A percentile compares a stretch with the other conserved stretches of the same genome.
Conservation (phyloP, 2,888 invertebrate species). For the Patella depressa region DNA sequence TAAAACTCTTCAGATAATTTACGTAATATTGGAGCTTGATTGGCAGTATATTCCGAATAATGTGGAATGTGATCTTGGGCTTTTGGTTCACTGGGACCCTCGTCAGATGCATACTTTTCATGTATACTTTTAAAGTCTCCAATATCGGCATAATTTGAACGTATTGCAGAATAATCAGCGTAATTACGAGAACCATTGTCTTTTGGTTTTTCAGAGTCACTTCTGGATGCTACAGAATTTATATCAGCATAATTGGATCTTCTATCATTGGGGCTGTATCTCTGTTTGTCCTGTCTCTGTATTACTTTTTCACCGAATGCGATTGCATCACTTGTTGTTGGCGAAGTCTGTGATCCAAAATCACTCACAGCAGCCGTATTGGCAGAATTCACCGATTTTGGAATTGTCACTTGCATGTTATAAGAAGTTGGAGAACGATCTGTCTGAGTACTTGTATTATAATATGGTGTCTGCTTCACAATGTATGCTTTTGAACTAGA, state of each 20-base stretch:
- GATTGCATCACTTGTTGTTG: constrained; percentile 27
- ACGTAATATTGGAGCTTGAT: constrained; percentile 59
- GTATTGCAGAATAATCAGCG: background rate
- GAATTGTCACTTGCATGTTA: constrained; percentile 30
- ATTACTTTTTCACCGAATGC: constrained; percentile 45
- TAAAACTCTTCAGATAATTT: constrained; percentile 64
- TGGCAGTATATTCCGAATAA: constrained; percentile 36
- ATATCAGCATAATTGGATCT: constrained; percentile 2
- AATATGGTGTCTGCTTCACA: constrained; percentile 60
- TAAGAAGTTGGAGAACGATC: constrained; percentile 43
- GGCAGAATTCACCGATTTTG: constrained; percentile 23
- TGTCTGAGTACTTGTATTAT: constrained; percentile 67
- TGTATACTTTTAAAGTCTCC: constrained; percentile 33
- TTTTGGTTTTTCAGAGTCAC: background rate
- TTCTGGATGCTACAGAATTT: constrained; percentile 1
- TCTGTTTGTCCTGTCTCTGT: constrained; percentile 14
- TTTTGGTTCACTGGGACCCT: constrained; percentile 9
- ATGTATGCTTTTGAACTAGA: constrained; percentile 39
- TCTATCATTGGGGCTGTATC: background rate
- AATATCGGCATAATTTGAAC: background rate
- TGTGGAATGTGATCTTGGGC: constrained; percentile 16
- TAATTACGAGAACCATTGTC: background rate
- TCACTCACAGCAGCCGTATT: constrained; percentile 37
- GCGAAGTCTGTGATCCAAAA: constrained; percentile 29
- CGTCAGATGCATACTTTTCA: constrained; percentile 40